Evolutionary conservation across 2,113 vertebrate genomes (phyloP).

Genomic region (Trogon surrucura): DNA sequence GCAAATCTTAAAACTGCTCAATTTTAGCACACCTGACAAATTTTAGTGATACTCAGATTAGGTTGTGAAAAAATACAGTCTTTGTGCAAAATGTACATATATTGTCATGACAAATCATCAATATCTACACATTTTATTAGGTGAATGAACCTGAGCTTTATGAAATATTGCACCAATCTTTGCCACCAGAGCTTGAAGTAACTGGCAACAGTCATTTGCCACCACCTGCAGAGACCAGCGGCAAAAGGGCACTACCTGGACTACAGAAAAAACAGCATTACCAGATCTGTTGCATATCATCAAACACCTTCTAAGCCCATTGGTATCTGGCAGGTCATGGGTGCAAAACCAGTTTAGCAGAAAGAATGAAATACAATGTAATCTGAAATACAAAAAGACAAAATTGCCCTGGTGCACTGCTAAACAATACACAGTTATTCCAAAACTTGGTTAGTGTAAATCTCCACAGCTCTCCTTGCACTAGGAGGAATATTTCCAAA

Average conservation of each 20-base stretch:
- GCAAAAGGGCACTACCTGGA: neutral
- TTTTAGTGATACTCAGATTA: neutral
- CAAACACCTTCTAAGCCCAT: neutral
- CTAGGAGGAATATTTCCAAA: neutral
- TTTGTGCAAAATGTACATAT: neutral
- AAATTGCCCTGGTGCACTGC: neutral
- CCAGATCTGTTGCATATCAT: accelerated
- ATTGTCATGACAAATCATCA: neutral
- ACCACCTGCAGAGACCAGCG: neutral
- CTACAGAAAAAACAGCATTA: neutral
- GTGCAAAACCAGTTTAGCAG: neutral
- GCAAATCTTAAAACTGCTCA: neutral
- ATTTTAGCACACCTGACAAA: neutral
- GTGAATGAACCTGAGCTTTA: neutral
- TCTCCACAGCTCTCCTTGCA: neutral
- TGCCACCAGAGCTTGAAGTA: accelerated
- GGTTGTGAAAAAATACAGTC: neutral
- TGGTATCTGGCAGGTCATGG: neutral
- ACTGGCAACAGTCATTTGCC: neutral
- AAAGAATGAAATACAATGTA: neutral
- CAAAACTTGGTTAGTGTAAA: neutral
- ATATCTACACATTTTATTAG: neutral
- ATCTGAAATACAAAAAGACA: neutral
- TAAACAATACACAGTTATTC: neutral
- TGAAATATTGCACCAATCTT: neutral